phyloP scores from a whole-genome alignment of 2,888 invertebrate genomes.

The Pyralis farinalis region DNA sequence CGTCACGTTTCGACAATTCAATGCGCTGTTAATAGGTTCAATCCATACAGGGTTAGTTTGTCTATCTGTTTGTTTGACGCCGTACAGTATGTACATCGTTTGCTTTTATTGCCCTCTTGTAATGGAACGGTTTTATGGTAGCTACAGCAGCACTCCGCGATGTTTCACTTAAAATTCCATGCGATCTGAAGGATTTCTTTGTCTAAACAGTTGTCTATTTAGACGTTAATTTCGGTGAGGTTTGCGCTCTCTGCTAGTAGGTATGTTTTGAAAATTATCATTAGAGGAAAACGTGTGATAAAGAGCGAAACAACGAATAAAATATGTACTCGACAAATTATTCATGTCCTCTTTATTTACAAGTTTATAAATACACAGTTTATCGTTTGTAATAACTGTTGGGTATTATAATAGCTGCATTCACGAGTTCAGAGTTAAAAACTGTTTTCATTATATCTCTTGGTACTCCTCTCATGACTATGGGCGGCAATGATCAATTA shows the following conservation, averaged over 20 bases:
- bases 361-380: too few species aligned
- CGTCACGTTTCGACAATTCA: slow-evolving; percentile 68
- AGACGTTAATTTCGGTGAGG: slow-evolving; percentile 16
- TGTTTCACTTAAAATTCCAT: slow-evolving; percentile 41
- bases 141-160: slow-evolving; percentile 15
- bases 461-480: too few species aligned
- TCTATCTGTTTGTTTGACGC: slow-evolving; percentile 43
- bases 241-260: not conserved
- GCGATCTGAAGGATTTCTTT: slow-evolving; percentile 44
- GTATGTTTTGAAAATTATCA: slow-evolving; percentile 11
- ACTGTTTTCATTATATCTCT: too few species aligned
- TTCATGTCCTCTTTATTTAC: too few species aligned
- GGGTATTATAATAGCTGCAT: too few species aligned
- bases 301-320: not conserved
- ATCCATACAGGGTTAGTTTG: slow-evolving; percentile 54
- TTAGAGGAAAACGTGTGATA: slow-evolving; percentile 13
- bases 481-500: too few species aligned
- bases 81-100: slow-evolving; percentile 38
- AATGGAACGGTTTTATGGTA: slow-evolving; percentile 39
- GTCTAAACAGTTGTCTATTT: slow-evolving; percentile 42
- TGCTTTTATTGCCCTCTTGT: slow-evolving; percentile 42
- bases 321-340: too few species aligned
- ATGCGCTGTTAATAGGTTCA: slow-evolving; percentile 51
- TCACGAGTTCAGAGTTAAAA: too few species aligned
- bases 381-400: too few species aligned